Percentiles rank a stretch among this genome's conserved stretches.
Evolutionary conservation across 1,140 invertebrate species (phyloP).

Genomic region (Meteorus sp.): DNA sequence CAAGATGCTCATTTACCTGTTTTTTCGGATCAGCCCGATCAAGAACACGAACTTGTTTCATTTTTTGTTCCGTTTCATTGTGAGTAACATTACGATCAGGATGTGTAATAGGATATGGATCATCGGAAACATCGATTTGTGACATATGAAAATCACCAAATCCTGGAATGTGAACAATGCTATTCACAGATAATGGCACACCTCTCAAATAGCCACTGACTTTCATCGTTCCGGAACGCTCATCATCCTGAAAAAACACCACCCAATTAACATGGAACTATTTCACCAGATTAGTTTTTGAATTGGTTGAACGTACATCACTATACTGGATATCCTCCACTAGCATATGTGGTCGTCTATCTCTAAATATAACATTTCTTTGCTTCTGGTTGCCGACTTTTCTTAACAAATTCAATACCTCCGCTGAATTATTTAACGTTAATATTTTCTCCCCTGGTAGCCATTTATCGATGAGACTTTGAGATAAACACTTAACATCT

Average conservation of each 20-base stretch:
- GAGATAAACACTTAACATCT: slow-evolving; percentile 73
- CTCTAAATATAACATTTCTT: slow-evolving; percentile 71
- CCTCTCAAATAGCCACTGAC: slow-evolving; percentile 86
- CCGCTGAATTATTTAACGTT: slow-evolving; percentile 72
- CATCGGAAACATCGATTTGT: slow-evolving; percentile 73
- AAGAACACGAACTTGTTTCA: too few species aligned
- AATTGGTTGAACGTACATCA: slow-evolving; percentile 39
- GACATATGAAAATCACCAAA: slow-evolving; percentile 91
- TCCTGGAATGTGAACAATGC: slow-evolving; percentile 86
- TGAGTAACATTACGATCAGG: slow-evolving; percentile 32
- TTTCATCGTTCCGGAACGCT: slow-evolving; percentile 78
- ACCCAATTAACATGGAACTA: background rate
- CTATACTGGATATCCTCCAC: slow-evolving; percentile 74
- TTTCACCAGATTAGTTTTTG: background rate
- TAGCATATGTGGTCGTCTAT: slow-evolving; percentile 78
- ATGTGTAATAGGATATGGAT: slow-evolving; percentile 77
- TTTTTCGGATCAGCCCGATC: slow-evolving; percentile 68
- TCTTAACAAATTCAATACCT: slow-evolving; percentile 79
- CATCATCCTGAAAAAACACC: background rate
- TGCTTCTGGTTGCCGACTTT: slow-evolving; percentile 82
- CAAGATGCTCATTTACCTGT: slow-evolving; percentile 63
- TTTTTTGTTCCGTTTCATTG: too few species aligned
- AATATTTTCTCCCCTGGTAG: slow-evolving; percentile 83
- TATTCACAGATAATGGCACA: slow-evolving; percentile 80
- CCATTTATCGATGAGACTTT: slow-evolving; percentile 76